A percentile compares a stretch with the other conserved stretches of the same genome.
Evolutionary conservation across 2,888 invertebrate genomes (phyloP).

Genomic region (Drosophila borealis): DNA sequence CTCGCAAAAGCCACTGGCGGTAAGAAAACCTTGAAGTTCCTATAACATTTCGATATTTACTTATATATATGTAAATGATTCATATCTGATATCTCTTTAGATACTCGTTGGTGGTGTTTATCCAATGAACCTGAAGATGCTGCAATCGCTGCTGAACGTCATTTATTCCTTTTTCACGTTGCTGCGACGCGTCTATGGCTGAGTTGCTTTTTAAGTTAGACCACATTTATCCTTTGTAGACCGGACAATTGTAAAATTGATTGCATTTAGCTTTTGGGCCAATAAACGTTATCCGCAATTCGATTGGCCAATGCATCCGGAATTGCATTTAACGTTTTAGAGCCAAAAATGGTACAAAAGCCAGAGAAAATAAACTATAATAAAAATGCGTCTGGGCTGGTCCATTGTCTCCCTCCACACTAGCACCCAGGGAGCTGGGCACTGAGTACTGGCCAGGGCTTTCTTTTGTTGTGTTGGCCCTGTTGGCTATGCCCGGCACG

Average conservation of each 20-base stretch:
- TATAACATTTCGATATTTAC: too few relatives aligned
- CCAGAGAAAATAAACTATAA: conserved; percentile 72
- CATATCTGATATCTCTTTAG: conserved; percentile 43
- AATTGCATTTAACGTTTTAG: conserved; percentile 43
- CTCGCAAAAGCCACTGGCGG: conserved; percentile 74
- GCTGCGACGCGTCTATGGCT: conserved; percentile 78
- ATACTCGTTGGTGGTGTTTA: conserved; percentile 77
- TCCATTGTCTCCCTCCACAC: conserved; percentile 30
- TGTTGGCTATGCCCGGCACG: conserved; percentile 67
- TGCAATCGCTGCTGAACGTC: conserved; percentile 77
- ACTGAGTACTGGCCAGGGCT: conserved; percentile 7
- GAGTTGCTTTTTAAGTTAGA: conserved; percentile 27
- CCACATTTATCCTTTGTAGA: conserved; percentile 12
- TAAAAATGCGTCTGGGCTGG: conserved; percentile 67
- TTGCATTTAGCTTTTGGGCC: conserved; percentile 72
- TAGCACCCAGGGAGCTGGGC: not conserved
- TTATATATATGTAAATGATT: conserved; percentile 8
- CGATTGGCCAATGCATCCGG: conserved; percentile 41
- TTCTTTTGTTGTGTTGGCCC: conserved; percentile 23
- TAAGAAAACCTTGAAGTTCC: conserved; percentile 34
- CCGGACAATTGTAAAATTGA: conserved; percentile 60
- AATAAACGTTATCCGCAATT: conserved; percentile 59
- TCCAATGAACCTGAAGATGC: conserved; percentile 79
- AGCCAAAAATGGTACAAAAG: conserved; percentile 8
- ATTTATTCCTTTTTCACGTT: conserved; percentile 81